phyloP scores from a whole-genome alignment of 2,888 invertebrate genomes.

The Parnassius smintheus region DNA sequence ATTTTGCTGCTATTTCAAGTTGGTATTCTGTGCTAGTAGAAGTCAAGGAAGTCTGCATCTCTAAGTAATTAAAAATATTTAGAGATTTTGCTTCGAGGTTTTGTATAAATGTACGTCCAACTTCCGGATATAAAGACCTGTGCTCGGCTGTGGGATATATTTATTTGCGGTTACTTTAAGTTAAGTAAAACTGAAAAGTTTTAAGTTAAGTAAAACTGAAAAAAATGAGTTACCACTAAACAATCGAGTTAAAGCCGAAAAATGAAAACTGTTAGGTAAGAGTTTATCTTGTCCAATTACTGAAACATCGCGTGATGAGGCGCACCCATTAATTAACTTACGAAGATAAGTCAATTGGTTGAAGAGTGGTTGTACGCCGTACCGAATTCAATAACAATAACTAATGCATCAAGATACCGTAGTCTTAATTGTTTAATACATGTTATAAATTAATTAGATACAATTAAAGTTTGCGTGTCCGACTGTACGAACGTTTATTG shows the following conservation, averaged over 20 bases:
- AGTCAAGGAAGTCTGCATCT: too few species aligned
- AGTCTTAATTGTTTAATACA: constrained; percentile 77
- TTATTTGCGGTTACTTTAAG: too few species aligned
- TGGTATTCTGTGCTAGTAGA: too few species aligned
- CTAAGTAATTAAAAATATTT: too few species aligned
- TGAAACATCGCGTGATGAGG: constrained; percentile 65
- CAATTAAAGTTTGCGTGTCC: constrained; percentile 74
- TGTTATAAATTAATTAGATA: constrained; percentile 79
- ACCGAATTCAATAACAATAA: constrained; percentile 69
- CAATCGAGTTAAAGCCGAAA: constrained; percentile 20
- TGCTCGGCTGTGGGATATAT: too few species aligned
- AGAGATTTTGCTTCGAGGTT: too few species aligned
- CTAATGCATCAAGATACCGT: constrained; percentile 72
- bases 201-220: too few species aligned
- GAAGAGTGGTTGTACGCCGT: constrained; percentile 51
- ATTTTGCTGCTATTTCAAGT: too few species aligned
- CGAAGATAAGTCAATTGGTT: constrained; percentile 77
- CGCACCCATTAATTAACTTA: constrained; percentile 67
- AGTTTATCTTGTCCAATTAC: constrained; percentile 53
- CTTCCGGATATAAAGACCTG: too few species aligned
- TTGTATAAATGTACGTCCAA: too few species aligned
- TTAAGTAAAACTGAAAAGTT: too few species aligned
- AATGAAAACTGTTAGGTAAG: constrained; percentile 23
- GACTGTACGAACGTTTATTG: constrained; percentile 49
- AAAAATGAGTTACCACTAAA: not conserved